phyloP scores from a whole-genome alignment of 2,888 invertebrate species.

The Cephonodes hylas region DNA sequence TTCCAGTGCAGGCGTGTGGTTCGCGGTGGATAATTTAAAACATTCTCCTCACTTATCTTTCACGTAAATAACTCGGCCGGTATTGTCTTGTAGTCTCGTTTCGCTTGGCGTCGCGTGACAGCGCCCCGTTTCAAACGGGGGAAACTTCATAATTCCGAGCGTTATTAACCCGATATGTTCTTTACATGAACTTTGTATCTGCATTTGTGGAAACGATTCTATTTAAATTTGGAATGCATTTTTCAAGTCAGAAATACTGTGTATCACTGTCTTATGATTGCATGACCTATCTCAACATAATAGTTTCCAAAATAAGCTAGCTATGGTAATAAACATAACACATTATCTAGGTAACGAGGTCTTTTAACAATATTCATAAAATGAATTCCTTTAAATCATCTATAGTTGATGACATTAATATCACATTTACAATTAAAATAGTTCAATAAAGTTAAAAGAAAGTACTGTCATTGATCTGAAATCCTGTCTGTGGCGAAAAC shows the following conservation, averaged over 20 bases:
- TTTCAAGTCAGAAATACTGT: too few relatives aligned
- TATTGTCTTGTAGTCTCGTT: slow-evolving; percentile 61
- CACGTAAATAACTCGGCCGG: slow-evolving; percentile 57
- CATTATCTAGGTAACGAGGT: too few relatives aligned
- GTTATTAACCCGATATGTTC: slow-evolving; percentile 37
- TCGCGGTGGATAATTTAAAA: slow-evolving; percentile 51
- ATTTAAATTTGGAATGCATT: not conserved
- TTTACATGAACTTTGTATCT: slow-evolving; percentile 27
- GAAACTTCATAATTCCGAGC: slow-evolving; percentile 59
- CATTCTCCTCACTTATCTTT: slow-evolving; percentile 65
- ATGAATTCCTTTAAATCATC: too few relatives aligned
- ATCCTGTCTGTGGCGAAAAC: slow-evolving; percentile 10
- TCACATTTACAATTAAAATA: too few relatives aligned
- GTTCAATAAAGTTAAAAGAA: not conserved
- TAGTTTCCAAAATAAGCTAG: too few relatives aligned
- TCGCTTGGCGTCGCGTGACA: slow-evolving; percentile 64
- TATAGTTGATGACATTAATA: too few relatives aligned
- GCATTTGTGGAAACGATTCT: not conserved
- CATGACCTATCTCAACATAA: too few relatives aligned
- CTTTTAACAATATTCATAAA: too few relatives aligned
- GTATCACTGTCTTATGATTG: too few relatives aligned
- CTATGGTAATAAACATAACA: too few relatives aligned
- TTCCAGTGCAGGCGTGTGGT: slow-evolving; percentile 29
- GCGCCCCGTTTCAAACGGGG: slow-evolving; percentile 51
- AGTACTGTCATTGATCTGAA: not conserved